phyloP scores from a whole-genome alignment of 1,140 invertebrate species.

The Nautilus pompilius region DNA sequence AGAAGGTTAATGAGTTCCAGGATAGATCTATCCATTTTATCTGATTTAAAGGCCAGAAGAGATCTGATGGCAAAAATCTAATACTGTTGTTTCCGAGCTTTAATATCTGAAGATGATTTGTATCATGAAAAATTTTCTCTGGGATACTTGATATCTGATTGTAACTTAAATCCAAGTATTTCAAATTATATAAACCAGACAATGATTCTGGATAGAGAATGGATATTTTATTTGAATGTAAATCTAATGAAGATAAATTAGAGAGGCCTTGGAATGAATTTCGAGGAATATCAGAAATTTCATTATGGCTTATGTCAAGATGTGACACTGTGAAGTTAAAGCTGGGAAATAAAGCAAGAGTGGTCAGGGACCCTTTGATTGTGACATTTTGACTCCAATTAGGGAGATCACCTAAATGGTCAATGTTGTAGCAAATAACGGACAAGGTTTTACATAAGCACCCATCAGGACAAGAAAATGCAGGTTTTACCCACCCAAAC shows the following conservation, averaged over 20 bases:
- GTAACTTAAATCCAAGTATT: constrained; percentile 21
- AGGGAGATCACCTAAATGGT: no score
- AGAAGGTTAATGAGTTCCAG: constrained; percentile 17
- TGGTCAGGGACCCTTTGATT: no score
- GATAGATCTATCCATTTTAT: constrained; percentile 23
- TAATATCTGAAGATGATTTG: constrained; percentile 18
- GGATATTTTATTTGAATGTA: no score
- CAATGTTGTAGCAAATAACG: no score
- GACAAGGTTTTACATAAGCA: no score
- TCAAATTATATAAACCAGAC: constrained; percentile 5
- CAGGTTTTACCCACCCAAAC: no score
- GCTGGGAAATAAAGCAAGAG: no score
- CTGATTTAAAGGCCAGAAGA: constrained; percentile 17
- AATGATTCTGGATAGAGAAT: no score
- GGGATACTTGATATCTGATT: constrained; percentile 19
- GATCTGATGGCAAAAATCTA: constrained; percentile 8
- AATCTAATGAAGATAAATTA: constrained; percentile 10
- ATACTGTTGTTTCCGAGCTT: constrained; percentile 31
- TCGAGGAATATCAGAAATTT: constrained; percentile 7
- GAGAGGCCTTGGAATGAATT: constrained; percentile 11
- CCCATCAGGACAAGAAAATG: no score
- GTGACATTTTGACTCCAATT: no score
- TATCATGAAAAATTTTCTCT: constrained; percentile 15
- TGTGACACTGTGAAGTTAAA: no score
- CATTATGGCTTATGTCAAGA: constrained; percentile 14